A percentile compares a stretch with the other conserved stretches of the same genome.
Evolutionary conservation across 2,888 invertebrate genomes (phyloP).

Genomic region (Galeruca laticollis): DNA sequence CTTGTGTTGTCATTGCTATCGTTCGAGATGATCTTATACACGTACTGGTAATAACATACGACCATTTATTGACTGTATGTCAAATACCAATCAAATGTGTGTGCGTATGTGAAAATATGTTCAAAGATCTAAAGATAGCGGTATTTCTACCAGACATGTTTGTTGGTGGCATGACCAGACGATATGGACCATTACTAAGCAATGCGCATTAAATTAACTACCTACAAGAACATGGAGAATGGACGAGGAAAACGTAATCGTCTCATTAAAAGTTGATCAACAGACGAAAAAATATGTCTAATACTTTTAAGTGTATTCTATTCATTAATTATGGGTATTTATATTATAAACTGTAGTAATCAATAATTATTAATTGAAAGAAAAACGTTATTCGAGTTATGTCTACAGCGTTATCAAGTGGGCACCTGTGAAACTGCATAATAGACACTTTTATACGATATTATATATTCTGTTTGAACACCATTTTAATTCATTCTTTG

Average conservation of each 20-base stretch:
- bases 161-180: conserved; percentile 26
- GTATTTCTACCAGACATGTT: conserved; percentile 42
- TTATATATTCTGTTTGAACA: too few species aligned
- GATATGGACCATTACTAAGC: conserved; percentile 18
- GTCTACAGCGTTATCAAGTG: too few species aligned
- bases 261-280: neutral
- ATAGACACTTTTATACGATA: too few species aligned
- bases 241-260: neutral
- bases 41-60: conserved; percentile 57
- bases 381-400: too few species aligned
- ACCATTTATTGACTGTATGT: conserved; percentile 57
- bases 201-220: neutral
- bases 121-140: conserved; percentile 55
- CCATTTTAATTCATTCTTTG: too few species aligned
- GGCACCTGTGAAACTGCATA: too few species aligned
- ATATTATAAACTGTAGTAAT: too few species aligned
- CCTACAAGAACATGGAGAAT: neutral
- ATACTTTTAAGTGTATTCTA: neutral
- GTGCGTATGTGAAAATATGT: conserved; percentile 54
- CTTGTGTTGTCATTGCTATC: conserved; percentile 45
- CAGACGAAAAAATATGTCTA: neutral
- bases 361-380: too few species aligned
- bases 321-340: too few species aligned
- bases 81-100: conserved; percentile 58
- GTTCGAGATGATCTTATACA: conserved; percentile 46